Conservation (phyloP, 2,888 invertebrate species). For the Galerucella nymphaeae region DNA sequence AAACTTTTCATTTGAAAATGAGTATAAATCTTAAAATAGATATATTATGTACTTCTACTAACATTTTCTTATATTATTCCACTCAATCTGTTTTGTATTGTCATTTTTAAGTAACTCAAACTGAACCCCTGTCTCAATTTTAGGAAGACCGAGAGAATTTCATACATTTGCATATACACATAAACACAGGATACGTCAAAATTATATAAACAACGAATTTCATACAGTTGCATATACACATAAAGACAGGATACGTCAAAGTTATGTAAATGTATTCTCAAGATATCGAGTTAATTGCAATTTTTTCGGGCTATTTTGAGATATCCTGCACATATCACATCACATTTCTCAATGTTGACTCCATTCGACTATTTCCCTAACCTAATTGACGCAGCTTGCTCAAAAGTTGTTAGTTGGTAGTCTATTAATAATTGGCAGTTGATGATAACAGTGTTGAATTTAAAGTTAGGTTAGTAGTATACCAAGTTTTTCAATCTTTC, state of each 20-base stretch:
- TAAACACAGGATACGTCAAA: slow-evolving; percentile 18
- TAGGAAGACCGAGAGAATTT: slow-evolving; percentile 46
- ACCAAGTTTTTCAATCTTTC: no score
- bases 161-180: slow-evolving; percentile 42
- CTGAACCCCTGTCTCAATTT: slow-evolving; percentile 51
- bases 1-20: slow-evolving; percentile 41
- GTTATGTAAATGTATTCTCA: slow-evolving; percentile 9
- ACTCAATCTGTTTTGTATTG: slow-evolving; percentile 50
- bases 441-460: no score
- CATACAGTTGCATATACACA: slow-evolving; percentile 41
- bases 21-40: slow-evolving; percentile 38
- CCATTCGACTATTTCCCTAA: no score
- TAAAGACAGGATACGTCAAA: slow-evolving; percentile 18
- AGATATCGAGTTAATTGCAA: no score
- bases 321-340: no score
- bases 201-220: slow-evolving; percentile 30
- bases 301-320: no score
- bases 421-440: no score
- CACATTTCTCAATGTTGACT: no score
- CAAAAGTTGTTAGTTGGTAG: no score
- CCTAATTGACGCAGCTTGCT: no score
- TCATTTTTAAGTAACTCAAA: slow-evolving; percentile 52
- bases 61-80: slow-evolving; percentile 44
- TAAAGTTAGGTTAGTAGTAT: no score
- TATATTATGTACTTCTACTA: slow-evolving; percentile 36